Evolutionary conservation across 37 sponge, comb jelly and placozoan species (phyloP).

Genomic region (Hormiphora californensis): DNA sequence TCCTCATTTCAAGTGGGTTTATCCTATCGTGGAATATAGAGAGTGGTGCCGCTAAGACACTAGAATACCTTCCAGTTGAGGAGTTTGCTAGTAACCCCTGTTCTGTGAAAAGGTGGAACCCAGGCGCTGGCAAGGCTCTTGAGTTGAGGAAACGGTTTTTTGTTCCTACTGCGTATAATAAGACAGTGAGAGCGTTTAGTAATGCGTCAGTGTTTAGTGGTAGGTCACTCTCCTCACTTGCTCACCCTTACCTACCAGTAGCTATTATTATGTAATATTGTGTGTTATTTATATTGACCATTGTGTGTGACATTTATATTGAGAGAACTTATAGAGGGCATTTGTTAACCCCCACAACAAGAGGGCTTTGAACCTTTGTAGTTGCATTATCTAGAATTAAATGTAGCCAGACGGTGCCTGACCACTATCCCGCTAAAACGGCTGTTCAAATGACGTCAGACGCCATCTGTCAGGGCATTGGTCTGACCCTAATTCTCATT

Average conservation of each 20-base stretch:
- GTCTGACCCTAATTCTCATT: too few species aligned
- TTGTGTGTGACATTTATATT: too few species aligned
- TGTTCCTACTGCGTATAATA: background rate
- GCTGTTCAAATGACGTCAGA: too few species aligned
- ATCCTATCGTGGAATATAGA: conserved; percentile 26
- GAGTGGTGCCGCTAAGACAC: background rate
- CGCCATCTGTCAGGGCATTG: too few species aligned
- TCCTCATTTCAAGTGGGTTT: conserved; percentile 44
- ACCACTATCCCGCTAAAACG: too few species aligned
- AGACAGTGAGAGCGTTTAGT: conserved; percentile 37
- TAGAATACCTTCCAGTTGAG: background rate
- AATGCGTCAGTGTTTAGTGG: conserved; percentile 31
- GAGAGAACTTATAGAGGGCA: too few species aligned
- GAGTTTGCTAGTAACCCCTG: conserved; percentile 45
- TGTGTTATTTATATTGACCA: too few species aligned
- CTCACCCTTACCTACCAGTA: conserved; percentile 23
- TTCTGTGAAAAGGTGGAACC: conserved; percentile 22
- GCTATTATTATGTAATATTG: too few species aligned
- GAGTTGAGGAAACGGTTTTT: conserved; percentile 28
- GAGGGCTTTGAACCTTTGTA: too few species aligned
- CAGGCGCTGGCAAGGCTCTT: background rate
- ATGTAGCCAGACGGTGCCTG: too few species aligned
- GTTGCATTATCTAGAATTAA: too few species aligned
- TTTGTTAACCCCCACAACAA: too few species aligned
- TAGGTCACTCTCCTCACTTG: background rate